Conservation (phyloP, 2,113 vertebrate species). For the Felis chaus region DNA sequence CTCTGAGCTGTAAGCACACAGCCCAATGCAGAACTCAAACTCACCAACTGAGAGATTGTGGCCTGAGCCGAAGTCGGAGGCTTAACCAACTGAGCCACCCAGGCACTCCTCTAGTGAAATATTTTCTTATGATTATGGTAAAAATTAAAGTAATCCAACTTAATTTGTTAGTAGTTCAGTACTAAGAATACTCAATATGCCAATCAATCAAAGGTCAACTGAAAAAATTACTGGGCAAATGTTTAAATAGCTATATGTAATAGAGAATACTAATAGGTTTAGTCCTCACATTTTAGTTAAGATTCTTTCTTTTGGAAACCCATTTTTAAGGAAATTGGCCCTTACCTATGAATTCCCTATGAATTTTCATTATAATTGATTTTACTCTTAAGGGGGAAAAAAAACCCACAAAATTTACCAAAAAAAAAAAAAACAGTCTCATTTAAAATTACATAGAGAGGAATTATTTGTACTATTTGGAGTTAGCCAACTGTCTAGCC, state of each 20-base stretch:
- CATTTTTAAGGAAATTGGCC: neutral
- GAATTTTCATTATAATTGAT: neutral
- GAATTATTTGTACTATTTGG: neutral
- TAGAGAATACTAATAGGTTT: neutral
- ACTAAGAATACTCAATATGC: neutral
- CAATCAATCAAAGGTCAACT: neutral
- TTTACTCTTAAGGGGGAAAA: neutral
- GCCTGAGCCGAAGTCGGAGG: no score
- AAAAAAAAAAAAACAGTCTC: slow-evolving; percentile 12
- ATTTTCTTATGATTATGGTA: neutral
- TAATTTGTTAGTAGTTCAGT: neutral
- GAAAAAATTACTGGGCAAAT: neutral
- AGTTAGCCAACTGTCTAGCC: neutral
- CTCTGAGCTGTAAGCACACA: no score
- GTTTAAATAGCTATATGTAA: neutral
- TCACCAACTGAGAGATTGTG: no score
- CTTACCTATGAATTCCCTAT: neutral
- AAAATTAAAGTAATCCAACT: neutral
- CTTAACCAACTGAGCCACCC: no score
- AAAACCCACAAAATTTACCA: neutral
- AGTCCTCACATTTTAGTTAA: neutral
- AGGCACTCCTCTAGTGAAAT: neutral
- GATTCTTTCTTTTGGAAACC: neutral
- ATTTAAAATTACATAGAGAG: slow-evolving; percentile 2
- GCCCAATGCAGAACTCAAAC: no score